Conservation (phyloP, 2,797 vertebrate species). For the Eulemur rubriventer region DNA sequence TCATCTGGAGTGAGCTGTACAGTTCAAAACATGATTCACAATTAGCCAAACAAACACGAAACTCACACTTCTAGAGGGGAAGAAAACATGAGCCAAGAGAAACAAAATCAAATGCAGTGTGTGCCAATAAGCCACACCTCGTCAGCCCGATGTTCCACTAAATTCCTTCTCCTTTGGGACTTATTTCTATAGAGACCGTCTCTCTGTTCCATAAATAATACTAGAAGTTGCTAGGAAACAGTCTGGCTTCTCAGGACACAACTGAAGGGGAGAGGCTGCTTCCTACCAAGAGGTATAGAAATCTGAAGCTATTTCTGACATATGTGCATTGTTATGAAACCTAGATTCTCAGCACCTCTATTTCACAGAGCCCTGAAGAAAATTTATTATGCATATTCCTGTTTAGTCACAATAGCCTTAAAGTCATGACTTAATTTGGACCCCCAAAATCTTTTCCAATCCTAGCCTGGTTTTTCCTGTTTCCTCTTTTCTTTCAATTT, state of each 20-base stretch:
- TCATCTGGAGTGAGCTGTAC: conserved; percentile 4
- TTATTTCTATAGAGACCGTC: conserved; percentile 70
- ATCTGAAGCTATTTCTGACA: conserved; percentile 28
- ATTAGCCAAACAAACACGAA: conserved; percentile 48
- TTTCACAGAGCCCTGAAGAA: not conserved
- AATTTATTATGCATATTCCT: not conserved
- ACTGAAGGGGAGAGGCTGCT: not conserved
- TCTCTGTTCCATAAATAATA: conserved; percentile 70
- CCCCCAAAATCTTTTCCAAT: not conserved
- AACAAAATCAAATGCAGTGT: conserved; percentile 29
- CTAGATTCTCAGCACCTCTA: not conserved
- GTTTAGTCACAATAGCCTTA: not conserved
- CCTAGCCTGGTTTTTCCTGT: not conserved
- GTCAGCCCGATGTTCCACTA: not conserved
- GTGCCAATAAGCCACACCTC: conserved; percentile 48
- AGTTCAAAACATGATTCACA: conserved; percentile 21
- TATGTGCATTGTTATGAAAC: not conserved
- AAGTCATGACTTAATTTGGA: not conserved
- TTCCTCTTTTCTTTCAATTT: not conserved
- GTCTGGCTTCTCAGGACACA: conserved; percentile 61
- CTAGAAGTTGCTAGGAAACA: conserved; percentile 69
- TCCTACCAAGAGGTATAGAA: conserved; percentile 41
- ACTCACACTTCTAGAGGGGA: not conserved
- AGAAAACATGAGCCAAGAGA: conserved; percentile 55
- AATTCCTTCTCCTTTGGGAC: conserved; percentile 46